Evolutionary conservation across 2,888 invertebrate species (phyloP).

Genomic region (Luffia ferchaultella): DNA sequence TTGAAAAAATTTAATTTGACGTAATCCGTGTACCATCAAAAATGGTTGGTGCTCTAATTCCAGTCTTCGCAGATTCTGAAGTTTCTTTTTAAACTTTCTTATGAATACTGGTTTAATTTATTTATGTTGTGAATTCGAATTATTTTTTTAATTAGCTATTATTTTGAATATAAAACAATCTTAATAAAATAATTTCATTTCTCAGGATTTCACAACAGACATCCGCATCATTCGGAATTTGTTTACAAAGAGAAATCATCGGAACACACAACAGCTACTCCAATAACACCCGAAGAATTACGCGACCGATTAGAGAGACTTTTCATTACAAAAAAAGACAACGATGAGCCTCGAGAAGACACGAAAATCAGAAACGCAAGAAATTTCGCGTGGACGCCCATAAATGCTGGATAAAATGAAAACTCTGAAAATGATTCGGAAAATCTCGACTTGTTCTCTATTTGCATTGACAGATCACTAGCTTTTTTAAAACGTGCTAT

Average conservation of each 20-base stretch:
- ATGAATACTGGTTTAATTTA: too few relatives aligned
- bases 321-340: conserved; percentile 48
- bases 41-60: too few relatives aligned
- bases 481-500: neutral
- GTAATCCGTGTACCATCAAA: too few relatives aligned
- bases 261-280: conserved; percentile 41
- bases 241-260: conserved; percentile 42
- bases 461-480: neutral
- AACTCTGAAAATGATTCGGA: neutral
- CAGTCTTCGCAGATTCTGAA: too few relatives aligned
- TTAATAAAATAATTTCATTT: conserved; percentile 14
- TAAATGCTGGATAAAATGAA: conserved; percentile 26
- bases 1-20: too few relatives aligned
- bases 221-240: conserved; percentile 36
- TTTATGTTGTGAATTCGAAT: too few relatives aligned
- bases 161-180: too few relatives aligned
- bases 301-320: conserved; percentile 57
- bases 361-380: conserved; percentile 42
- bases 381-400: conserved; percentile 53
- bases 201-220: conserved; percentile 42
- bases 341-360: conserved; percentile 31
- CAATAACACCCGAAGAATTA: conserved; percentile 60
- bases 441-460: neutral
- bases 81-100: too few relatives aligned
- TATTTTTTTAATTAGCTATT: too few relatives aligned